Evolutionary conservation across 2,888 invertebrate species (phyloP).

Genomic region (Dryobota labecula): DNA sequence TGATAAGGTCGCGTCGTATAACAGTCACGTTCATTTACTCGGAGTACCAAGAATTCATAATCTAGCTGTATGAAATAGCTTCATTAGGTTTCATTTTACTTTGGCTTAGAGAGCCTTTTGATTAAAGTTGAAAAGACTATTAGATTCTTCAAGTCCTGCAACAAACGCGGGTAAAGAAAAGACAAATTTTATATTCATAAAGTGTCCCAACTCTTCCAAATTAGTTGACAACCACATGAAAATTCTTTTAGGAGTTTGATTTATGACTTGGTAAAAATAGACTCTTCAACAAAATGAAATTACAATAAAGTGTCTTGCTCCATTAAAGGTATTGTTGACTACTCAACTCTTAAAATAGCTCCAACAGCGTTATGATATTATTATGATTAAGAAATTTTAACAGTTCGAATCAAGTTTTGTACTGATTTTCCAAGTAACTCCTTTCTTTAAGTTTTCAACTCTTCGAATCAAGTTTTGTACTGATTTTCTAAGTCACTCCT

Average conservation of each 20-base stretch:
- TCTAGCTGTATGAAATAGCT: conserved; percentile 15
- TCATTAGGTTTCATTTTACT: conserved; percentile 25
- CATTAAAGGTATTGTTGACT: neutral
- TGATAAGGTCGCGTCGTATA: neutral
- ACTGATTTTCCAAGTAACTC: neutral
- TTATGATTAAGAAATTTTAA: conserved; percentile 6
- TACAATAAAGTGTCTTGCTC: neutral
- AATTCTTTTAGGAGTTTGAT: conserved; percentile 22
- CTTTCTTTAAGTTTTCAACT: too few species aligned
- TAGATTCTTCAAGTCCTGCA: neutral
- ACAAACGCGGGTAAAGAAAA: neutral
- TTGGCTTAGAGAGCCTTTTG: conserved; percentile 8
- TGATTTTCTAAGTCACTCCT: too few species aligned
- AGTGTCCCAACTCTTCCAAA: conserved; percentile 21
- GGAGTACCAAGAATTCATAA: conserved; percentile 20
- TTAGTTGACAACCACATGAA: conserved; percentile 36
- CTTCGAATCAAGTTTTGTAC: too few species aligned
- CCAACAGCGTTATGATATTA: neutral
- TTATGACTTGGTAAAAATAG: conserved; percentile 14
- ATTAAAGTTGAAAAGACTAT: conserved; percentile 20
- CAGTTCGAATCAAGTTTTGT: conserved; percentile 25
- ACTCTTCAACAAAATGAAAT: neutral
- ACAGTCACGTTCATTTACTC: conserved; percentile 13
- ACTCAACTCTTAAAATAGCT: neutral
- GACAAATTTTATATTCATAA: conserved; percentile 27